Base-by-base conservation (phyloP, 2,888 invertebrate species). In the Xanthia togata region DNA sequence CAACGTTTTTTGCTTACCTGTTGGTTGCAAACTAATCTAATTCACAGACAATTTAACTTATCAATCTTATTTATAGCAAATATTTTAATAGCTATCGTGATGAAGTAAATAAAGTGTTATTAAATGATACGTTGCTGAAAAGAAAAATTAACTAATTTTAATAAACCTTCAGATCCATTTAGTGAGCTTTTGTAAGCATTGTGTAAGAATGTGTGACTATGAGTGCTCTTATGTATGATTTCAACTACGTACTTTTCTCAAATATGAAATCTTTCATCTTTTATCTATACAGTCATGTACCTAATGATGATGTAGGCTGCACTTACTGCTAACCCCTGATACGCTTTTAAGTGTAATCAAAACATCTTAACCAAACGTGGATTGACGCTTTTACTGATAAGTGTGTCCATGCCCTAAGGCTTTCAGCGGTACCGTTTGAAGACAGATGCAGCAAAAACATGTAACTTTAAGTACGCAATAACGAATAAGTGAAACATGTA, bases 61-160 rank as follows among this genome's bases (percentile, higher is more conserved):
- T 20, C 44, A 38, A 59, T 53, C n/a, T n/a, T n/a, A n/a, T 62
- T 79, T 68, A 20, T 68, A 63, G 57, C 57, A 57, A 65, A 77
- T 65, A 41, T 80, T 77, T 81, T 81, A 75, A 80, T 70, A 60
- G 47, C 59, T 50, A 82, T 65, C 69, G 17, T 55, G 60, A 79
- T 78, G 35, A 20, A 55, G 55, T 14, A 63, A 68, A 68, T 63
- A 55, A 50, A 64, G n/a, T 47, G 6, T 38, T 60, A 47, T 26
- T 26, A 57, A 35, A 63, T 63, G 12, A 73, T 47, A 67, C 2
- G 20, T 62, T 59, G 4, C n/a, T 53, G 5, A 38, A 60, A 60
- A 72, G 20, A 79, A 72, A 47, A 47, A 76, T 31, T 4, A 14
- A 41, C 23, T 9, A 41, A 50, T 69, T 70, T 2, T 35, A 41